These are phyloP conservation scores for Noctua fimbriata DNA, from an alignment of 2,888 invertebrate species.

Conservation along the genomic window DNA sequence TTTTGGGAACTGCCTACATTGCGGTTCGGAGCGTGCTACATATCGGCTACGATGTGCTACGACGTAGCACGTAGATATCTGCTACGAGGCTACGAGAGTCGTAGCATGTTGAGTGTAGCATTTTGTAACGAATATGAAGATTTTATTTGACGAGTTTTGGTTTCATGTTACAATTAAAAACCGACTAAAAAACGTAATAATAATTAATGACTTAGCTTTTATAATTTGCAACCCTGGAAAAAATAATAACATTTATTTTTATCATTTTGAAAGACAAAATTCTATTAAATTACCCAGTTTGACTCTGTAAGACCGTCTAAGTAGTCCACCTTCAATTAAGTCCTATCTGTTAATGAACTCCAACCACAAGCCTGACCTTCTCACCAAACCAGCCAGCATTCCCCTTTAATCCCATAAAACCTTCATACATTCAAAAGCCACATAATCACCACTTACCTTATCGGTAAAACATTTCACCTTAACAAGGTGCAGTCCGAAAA, in stretches of 20 bases:
- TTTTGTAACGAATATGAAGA: conserved; percentile 3
- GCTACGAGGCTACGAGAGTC: conserved; percentile 46
- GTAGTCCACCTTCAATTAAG: conserved; percentile 1
- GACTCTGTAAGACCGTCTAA: neutral
- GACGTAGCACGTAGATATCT: conserved; percentile 47
- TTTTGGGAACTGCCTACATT: conserved; percentile 48
- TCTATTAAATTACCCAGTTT: neutral
- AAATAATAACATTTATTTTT: neutral
- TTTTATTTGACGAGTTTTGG: conserved; percentile 15
- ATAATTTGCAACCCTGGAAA: neutral
- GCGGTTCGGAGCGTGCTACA: conserved; percentile 35
- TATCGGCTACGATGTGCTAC: conserved; percentile 47
- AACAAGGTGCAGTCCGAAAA: conserved; percentile 49
- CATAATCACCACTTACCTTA: conserved; percentile 43
- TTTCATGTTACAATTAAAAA: neutral
- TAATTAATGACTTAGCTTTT: no score
- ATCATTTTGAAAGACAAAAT: neutral
- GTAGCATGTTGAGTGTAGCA: conserved; percentile 38
- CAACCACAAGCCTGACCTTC: conserved; percentile 1
- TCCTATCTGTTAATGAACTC: conserved; percentile 33
- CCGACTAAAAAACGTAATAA: neutral
- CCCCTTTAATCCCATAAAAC: conserved; percentile 6
- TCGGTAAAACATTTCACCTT: conserved; percentile 39
- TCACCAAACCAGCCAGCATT: neutral
- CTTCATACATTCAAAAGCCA: conserved; percentile 46